Conservation (phyloP, 2,113 vertebrate species). For the Indicator indicator region DNA sequence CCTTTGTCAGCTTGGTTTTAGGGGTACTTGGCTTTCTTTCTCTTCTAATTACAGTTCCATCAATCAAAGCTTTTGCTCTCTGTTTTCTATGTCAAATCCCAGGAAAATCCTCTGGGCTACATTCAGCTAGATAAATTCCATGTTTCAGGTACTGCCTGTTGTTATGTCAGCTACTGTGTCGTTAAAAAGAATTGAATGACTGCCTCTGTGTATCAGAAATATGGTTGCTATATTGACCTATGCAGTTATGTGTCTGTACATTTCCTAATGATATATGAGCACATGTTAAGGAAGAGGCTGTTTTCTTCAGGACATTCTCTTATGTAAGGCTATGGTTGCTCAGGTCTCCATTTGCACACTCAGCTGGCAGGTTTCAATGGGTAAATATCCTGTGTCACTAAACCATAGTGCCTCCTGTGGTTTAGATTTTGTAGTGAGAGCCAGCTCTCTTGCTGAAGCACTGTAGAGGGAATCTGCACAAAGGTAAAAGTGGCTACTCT, state of each 20-base stretch:
- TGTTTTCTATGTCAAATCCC: neutral
- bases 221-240: neutral
- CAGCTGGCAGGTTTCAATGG: neutral
- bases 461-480: neutral
- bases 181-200: neutral
- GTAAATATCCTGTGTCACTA: no score
- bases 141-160: neutral
- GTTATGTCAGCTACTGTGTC: neutral
- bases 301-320: neutral
- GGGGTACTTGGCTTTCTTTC: neutral
- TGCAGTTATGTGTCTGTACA: no score
- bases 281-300: neutral
- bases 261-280: neutral
- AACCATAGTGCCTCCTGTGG: neutral
- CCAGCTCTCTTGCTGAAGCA: neutral
- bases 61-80: neutral
- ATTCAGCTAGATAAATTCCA: neutral
- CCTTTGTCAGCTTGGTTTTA: neutral
- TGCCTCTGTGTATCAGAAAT: neutral
- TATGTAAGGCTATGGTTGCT: neutral
- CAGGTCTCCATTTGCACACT: neutral
- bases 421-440: neutral
- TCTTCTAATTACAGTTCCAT: neutral
- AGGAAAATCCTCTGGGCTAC: neutral
- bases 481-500: neutral